These are phyloP conservation scores for Syngnathus floridae DNA, from an alignment of 2,113 vertebrate genomes.

Conservation along the genomic window DNA sequence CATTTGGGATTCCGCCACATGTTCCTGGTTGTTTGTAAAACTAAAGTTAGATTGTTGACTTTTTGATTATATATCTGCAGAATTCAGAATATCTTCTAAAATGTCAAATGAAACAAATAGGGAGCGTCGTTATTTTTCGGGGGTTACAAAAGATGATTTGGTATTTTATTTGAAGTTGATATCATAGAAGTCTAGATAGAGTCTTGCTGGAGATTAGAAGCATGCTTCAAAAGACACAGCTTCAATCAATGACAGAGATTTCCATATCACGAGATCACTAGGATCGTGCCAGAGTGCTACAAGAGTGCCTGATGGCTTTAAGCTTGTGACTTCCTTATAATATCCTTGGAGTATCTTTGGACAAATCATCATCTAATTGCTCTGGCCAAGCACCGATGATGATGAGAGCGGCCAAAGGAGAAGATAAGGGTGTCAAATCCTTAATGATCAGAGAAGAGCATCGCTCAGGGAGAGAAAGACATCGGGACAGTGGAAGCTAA, in stretches of 20 bases:
- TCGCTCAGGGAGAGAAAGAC: constrained; percentile 19
- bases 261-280: constrained; percentile 1
- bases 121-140: not conserved
- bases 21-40: too few relatives aligned
- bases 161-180: constrained; percentile 21
- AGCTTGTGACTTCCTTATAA: not conserved
- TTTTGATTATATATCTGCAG: too few relatives aligned
- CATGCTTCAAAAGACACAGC: constrained; percentile 24
- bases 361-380: constrained; percentile 37
- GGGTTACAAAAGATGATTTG: not conserved
- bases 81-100: too few relatives aligned
- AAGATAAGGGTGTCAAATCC: constrained; percentile 15
- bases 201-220: constrained; percentile 32
- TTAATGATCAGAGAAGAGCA: constrained; percentile 32
- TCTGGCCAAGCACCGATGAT: constrained; percentile 5
- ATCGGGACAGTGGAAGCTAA: constrained; percentile 5
- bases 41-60: too few relatives aligned
- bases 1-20: not conserved
- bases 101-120: not conserved
- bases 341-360: constrained; percentile 19
- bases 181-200: constrained; percentile 7
- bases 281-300: constrained; percentile 13
- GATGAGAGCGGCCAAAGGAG: constrained; percentile 4
- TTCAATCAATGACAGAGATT: constrained; percentile 30
- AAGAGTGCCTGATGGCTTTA: constrained; percentile 19